Evolutionary conservation across 2,113 vertebrate genomes (phyloP), one percentile per base, ranked within the genome.

Genomic region (Passerina amoena): DNA sequence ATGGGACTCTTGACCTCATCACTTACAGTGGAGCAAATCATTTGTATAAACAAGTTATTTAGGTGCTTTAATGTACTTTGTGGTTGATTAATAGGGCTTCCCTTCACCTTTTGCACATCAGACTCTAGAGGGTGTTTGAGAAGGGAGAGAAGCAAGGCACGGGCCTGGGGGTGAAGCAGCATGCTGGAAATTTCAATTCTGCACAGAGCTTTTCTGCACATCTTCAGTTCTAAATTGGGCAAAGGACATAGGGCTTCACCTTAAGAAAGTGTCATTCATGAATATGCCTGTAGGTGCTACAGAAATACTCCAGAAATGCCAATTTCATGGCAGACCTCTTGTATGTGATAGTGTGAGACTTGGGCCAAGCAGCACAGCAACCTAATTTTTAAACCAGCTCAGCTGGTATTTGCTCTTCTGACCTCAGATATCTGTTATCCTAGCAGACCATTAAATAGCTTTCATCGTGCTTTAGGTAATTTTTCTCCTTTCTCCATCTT

Each of bases 11-110:
- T 78, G 92, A 94, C 91, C 95, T 81, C 88, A 68, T 84, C 60
- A 12, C 80, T 91, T 91, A 75, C 57, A 45, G 12, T 3, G 33
- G 27, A 78, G 64, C 77, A 37, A 83, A 96, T 84, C 72, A 89
- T 95, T 94, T 92, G 80, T 92, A 94, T 89, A 91, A 95, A 86
- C 94, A 94, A 84, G 88, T 94, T 91, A 86, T 94, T 93, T 40
- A 44, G 83, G 86, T 75, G 64, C 48, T 64, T 94, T 90, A 73
- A 78, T 89, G 77, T 37, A 82, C 60, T 88, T 92, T 64, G 76
- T 1, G 8, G 17, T 24, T 94, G 91, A 95, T 91, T 84, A 92
- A 94, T 94, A 81, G 78, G 38, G 33, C 31, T 42, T 82, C 51
- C 22, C 51, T 78, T 86, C 2, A 15, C 47, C 72, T 86, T 40